Base-by-base conservation (phyloP, 2,113 vertebrate species). In the Nothobranchius kuhntae region DNA sequence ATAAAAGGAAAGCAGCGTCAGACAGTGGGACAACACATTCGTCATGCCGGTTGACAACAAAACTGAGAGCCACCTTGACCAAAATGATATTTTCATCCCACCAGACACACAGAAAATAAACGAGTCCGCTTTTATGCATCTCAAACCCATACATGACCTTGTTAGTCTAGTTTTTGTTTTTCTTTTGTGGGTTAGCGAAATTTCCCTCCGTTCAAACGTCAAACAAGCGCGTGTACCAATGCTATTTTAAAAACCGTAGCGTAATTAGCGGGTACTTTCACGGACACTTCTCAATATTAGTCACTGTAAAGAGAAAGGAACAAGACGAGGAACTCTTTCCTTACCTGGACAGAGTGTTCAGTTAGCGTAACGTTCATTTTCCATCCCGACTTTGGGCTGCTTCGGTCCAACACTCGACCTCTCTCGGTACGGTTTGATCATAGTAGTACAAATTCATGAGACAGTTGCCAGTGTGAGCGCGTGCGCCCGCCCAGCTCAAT, bases 371-470 rank as follows among this genome's bases (percentile, higher is more conserved):
- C 40, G 65, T n/a, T 68, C 78, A 86, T 86, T 83, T 87, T 73
- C 80, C 87, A 83, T 83, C 65, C 0, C 53, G 48, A 54, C 4
- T 44, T 30, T 72, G 44, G 8, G 62, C 56, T 3, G 73, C 50
- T n/a, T 14, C 59, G 21, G 61, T 65, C 51, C 61, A 0, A 40
- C 71, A 53, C 77, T 65, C 13, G 21, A 1, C 2, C 12, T 73
- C 15, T 70, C 53, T 64, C 64, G 53, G 55, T 68, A 82, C 71
- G 78, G 67, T 79, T 59, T 65, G 86, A 68, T 65, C 68, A 47
- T 81, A 85, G 84, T 91, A 92, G 84, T 85, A 81, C 78, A 85
- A 81, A 83, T 84, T 73, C 59, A 76, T 74, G 82, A 77, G 86
- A 67, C 80, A 81, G 61, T 83, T 83, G 82, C 75, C 81, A 69